Evolutionary conservation across 2,888 invertebrate genomes (phyloP), one percentile per base, ranked within the genome.

Genomic region (Heliconius cydno): DNA sequence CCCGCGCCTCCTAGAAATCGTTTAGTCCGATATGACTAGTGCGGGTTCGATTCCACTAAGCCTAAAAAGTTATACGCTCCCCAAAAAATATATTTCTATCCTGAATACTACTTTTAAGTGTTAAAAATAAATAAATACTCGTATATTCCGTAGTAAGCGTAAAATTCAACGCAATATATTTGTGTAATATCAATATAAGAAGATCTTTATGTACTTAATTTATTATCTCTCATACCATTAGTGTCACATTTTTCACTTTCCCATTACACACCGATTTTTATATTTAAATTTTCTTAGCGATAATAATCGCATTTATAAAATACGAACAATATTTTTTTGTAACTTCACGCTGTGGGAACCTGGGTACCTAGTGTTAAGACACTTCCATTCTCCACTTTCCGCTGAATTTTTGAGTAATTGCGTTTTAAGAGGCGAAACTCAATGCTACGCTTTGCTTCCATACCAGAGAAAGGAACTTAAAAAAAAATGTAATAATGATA

Each of bases 231-330:
- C 38, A 38, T 38, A 68, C 67, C 34, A 68, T 68, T 68, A 68
- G 38, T 68, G 67, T 68, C 67, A 68, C 67, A 68, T 68, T 68
- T 38, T 68, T 13, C 67, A 68, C 28, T 38, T 34, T 34, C 22
- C 13, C 34, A 34, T 38, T 68, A 38, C 67, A n/a, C 67, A 0
- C n/a, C 9, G 60, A n/a, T 60, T 12, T 60, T 60, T 60, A 60
- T 60, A n/a, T n/a, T 60, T n/a, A 60, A 60, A 60, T 60, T n/a
- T 3, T 60, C 10, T 12, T 10, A n/a, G n/a, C 4, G 60, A 60
- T 60, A n/a, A 60, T 60, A 60, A n/a, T 60, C n/a, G 9, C 15
- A 6, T 65, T 65, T 65, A 2, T 65, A 28, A 65, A 65, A 65
- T 63, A 25, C n/a, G 25, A 63, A 5, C 25, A 19, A 52, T 52